phyloP scores from a whole-genome alignment of 2,113 vertebrate species.

The Centrocercus urophasianus region DNA sequence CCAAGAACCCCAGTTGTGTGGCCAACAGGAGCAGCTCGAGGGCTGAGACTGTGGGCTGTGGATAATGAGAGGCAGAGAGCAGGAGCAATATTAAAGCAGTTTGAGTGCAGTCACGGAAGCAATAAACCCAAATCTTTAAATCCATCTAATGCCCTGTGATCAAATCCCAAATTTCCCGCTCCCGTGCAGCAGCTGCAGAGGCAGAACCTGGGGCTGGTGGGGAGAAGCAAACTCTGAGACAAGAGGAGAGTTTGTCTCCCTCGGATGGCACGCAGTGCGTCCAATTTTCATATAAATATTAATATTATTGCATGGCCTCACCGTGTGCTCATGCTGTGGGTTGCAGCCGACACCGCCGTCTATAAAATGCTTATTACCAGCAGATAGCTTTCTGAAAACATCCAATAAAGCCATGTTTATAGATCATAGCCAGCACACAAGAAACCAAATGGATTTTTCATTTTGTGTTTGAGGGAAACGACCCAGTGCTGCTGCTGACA shows the following conservation, averaged over 20 bases:
- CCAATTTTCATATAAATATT: background rate
- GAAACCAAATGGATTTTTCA: background rate
- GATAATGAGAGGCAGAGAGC: background rate
- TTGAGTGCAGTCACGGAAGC: background rate
- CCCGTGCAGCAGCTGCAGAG: background rate
- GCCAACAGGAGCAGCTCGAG: background rate
- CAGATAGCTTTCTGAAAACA: background rate
- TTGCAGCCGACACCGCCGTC: rapidly evolving
- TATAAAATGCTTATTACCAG: background rate
- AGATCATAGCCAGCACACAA: background rate
- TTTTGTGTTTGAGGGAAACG: background rate
- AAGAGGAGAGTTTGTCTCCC: background rate
- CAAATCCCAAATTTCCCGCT: conserved; percentile 34
- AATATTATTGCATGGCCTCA: background rate
- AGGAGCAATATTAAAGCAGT: background rate
- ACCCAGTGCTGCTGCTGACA: background rate
- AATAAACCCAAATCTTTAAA: conserved; percentile 46
- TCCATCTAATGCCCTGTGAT: background rate
- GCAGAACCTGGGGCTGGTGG: background rate
- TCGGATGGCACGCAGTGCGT: background rate
- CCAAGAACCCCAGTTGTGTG: background rate
- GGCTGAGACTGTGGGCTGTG: rapidly evolving
- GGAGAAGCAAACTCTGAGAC: background rate
- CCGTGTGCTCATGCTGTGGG: rapidly evolving
- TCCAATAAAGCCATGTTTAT: background rate